These are phyloP conservation scores for Acanthoscelides obtectus DNA, from an alignment of 2,888 invertebrate genomes.

Conservation along the genomic window DNA sequence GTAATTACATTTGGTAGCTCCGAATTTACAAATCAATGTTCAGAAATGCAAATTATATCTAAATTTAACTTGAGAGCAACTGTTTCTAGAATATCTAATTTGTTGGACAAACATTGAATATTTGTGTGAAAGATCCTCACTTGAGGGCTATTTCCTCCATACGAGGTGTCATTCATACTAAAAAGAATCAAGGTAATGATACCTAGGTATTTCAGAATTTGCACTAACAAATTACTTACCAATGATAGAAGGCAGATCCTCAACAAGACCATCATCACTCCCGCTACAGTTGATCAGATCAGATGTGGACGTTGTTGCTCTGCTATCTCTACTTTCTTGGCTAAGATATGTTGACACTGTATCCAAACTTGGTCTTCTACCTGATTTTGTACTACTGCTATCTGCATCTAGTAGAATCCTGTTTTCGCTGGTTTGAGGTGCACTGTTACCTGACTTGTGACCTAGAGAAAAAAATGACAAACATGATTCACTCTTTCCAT, in stretches of 20 bases:
- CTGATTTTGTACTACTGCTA: conserved; percentile 70
- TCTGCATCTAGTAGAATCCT: conserved; percentile 56
- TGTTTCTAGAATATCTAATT: too few species aligned
- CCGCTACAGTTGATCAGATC: conserved; percentile 42
- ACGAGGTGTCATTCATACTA: too few species aligned
- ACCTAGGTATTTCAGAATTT: conserved; percentile 1
- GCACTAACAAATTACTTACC: conserved; percentile 31
- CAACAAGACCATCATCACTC: conserved; percentile 37
- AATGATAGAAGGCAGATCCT: conserved; percentile 40
- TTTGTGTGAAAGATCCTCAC: too few species aligned
- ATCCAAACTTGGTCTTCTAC: conserved; percentile 77
- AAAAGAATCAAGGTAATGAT: background rate
- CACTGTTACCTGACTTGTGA: conserved; percentile 41
- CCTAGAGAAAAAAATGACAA: conserved; percentile 34
- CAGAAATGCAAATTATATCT: too few species aligned
- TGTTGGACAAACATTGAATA: too few species aligned
- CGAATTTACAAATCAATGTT: too few species aligned
- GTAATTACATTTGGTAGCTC: too few species aligned
- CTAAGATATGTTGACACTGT: conserved; percentile 87
- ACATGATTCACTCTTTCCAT: too few species aligned
- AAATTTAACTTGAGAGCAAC: too few species aligned
- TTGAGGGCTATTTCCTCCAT: too few species aligned
- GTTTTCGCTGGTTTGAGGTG: conserved; percentile 34
- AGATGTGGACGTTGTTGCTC: conserved; percentile 42
- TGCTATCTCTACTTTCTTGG: conserved; percentile 73